Conservation (phyloP, 1,140 invertebrate species). For the Thalassaphorura encarpata region DNA sequence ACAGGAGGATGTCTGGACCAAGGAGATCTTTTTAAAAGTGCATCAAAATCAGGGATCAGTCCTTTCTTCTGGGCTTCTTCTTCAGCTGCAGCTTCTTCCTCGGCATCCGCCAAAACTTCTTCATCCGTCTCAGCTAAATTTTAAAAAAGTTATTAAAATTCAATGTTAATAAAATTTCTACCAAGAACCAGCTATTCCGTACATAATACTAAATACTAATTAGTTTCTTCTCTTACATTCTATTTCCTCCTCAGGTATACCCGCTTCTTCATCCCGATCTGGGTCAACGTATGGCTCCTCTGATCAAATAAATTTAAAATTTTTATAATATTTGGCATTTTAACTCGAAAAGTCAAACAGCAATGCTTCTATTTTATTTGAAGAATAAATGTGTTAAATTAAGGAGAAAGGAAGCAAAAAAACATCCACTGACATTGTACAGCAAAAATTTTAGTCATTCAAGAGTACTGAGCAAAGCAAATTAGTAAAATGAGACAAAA, state of each 20-base stretch:
- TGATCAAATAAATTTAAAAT: no score
- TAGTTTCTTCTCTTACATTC: conserved; percentile 8
- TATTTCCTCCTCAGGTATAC: conserved; percentile 47
- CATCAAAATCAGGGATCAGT: no score
- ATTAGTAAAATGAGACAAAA: no score
- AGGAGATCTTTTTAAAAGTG: neutral
- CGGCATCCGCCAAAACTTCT: neutral
- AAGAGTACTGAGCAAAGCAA: no score
- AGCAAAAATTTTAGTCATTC: no score
- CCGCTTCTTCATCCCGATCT: conserved; percentile 71
- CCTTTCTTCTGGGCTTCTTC: neutral
- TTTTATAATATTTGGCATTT: neutral
- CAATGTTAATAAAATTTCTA: no score
- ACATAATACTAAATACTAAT: neutral
- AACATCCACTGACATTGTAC: no score
- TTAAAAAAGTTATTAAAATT: neutral
- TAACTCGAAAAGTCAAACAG: neutral
- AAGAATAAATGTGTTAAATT: no score
- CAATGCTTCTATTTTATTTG: no score
- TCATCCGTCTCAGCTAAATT: neutral
- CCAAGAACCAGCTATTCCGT: no score
- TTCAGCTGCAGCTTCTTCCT: neutral
- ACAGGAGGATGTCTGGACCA: neutral
- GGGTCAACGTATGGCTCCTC: conserved; percentile 32
- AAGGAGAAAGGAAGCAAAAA: no score